A percentile compares a stretch with the other conserved stretches of the same genome.
These are phyloP conservation scores for Manis crassicaudata DNA, from an alignment of 2,797 vertebrate genomes.

Conservation along the genomic window DNA sequence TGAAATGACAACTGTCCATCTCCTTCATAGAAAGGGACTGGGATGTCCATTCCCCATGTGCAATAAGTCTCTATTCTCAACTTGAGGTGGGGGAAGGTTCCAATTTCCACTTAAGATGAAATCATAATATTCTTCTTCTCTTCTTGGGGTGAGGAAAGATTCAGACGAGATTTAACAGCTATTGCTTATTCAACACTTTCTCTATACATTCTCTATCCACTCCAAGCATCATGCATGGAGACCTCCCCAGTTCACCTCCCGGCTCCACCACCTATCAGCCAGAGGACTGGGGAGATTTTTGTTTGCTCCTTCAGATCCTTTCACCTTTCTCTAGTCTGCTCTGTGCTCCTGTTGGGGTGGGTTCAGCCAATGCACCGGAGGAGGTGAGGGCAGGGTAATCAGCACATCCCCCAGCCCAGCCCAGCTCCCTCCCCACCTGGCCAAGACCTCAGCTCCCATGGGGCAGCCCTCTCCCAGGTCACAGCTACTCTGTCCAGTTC, in stretches of 20 bases:
- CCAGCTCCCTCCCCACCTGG: neutral
- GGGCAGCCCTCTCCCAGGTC: neutral
- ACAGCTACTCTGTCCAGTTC: neutral
- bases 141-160: neutral
- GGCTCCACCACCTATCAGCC: neutral
- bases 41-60: neutral
- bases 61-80: neutral
- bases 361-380: neutral
- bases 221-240: neutral
- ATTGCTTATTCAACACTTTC: neutral
- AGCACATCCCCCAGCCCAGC: no score
- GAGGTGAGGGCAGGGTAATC: neutral
- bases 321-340: neutral
- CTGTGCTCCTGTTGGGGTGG: neutral
- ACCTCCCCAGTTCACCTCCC: neutral
- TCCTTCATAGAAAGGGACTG: neutral
- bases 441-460: no score
- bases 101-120: neutral
- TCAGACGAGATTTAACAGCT: neutral
- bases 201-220: neutral
- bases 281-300: neutral
- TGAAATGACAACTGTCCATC: neutral
- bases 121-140: neutral
- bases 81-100: neutral
- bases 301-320: neutral